Evolutionary conservation across 2,113 vertebrate species (phyloP).

Genomic region (Oryzias celebensis): DNA sequence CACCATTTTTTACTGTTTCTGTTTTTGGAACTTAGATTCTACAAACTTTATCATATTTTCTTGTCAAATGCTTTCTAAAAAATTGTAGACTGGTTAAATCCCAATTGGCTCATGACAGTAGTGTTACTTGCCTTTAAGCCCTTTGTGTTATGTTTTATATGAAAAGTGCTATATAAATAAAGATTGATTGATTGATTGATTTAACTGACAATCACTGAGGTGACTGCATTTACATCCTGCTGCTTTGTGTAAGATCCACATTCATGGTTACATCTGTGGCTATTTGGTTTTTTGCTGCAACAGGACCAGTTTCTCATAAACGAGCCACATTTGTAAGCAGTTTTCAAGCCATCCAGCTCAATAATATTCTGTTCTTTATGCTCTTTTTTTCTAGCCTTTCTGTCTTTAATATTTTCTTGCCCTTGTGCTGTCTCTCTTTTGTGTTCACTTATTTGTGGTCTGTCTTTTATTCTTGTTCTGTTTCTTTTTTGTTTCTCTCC

Average conservation of each 20-base stretch:
- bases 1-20: too few relatives aligned
- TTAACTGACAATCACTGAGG: neutral
- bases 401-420: constrained; percentile 55
- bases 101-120: too few relatives aligned
- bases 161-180: too few relatives aligned
- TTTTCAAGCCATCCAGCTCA: constrained; percentile 49
- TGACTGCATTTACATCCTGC: neutral
- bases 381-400: constrained; percentile 36
- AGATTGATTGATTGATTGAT: too few relatives aligned
- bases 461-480: constrained; percentile 56
- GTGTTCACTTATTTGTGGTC: constrained; percentile 64
- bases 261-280: constrained; percentile 23
- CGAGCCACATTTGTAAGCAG: constrained; percentile 48
- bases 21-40: too few relatives aligned
- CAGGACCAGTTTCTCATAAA: constrained; percentile 43
- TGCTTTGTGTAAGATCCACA: constrained; percentile 8
- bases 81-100: too few relatives aligned
- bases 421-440: constrained; percentile 54
- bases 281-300: constrained; percentile 21
- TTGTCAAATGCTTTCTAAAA: too few relatives aligned
- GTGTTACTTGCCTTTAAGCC: too few relatives aligned
- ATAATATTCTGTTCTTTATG: constrained; percentile 28
- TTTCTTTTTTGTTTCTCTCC: constrained; percentile 27
- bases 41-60: too few relatives aligned
- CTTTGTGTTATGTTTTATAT: too few relatives aligned